phyloP scores from a whole-genome alignment of 1,140 invertebrate genomes.

The Apis dorsata region DNA sequence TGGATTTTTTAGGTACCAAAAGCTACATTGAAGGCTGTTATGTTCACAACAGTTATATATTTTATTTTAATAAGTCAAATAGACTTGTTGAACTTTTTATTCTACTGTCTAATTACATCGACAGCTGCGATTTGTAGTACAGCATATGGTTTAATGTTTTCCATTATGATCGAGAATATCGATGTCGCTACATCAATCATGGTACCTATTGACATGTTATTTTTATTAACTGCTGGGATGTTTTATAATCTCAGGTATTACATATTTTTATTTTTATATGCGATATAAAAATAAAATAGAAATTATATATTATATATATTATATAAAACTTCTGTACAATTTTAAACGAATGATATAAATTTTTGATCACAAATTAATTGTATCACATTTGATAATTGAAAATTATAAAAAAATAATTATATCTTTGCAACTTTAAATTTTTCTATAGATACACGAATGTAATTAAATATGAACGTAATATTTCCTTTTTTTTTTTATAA shows the following conservation, averaged over 20 bases:
- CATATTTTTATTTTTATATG: not conserved
- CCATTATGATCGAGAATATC: conserved; percentile 53
- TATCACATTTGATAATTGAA: too few species aligned
- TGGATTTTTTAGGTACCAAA: conserved; percentile 53
- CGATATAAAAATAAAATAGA: too few species aligned
- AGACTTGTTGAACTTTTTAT: conserved; percentile 16
- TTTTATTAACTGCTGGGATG: conserved; percentile 63
- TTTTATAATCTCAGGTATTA: conserved; percentile 66
- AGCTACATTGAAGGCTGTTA: conserved; percentile 30
- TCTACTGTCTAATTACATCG: conserved; percentile 45
- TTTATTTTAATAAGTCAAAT: conserved; percentile 27
- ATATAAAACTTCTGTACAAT: too few species aligned
- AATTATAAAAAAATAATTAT: too few species aligned
- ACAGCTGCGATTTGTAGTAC: conserved; percentile 42
- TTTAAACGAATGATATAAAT: too few species aligned
- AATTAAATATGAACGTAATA: not conserved
- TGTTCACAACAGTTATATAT: conserved; percentile 51
- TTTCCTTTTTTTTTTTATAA: not conserved
- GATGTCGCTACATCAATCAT: conserved; percentile 55
- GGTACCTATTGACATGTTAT: conserved; percentile 62
- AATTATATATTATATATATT: too few species aligned
- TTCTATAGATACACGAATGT: too few species aligned
- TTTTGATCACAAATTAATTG: too few species aligned
- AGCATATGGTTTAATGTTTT: conserved; percentile 60
- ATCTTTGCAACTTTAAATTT: too few species aligned